Evolutionary conservation across 1,140 invertebrate genomes (phyloP).

Genomic region (Zaprionus kolodkinae): DNA sequence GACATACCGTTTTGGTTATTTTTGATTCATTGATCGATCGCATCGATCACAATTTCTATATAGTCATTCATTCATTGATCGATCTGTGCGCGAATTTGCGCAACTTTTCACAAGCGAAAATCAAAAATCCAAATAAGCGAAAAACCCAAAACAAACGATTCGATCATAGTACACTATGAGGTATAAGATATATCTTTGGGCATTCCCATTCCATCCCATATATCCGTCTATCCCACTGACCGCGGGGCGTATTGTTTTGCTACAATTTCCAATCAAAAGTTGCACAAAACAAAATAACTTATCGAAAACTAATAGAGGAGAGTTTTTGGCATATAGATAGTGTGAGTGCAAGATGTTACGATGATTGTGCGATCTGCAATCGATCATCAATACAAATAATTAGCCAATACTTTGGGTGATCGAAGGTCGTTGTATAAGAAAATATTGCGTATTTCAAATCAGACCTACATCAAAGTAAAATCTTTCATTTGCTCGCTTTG

Average conservation of each 20-base stretch:
- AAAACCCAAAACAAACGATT: conserved; percentile 21
- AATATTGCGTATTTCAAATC: too few species aligned
- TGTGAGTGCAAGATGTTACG: background rate
- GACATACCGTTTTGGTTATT: background rate
- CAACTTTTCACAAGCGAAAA: conserved; percentile 41
- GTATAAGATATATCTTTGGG: background rate
- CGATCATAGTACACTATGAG: background rate
- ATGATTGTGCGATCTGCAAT: conserved; percentile 14
- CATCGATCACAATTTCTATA: conserved; percentile 37
- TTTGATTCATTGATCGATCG: conserved; percentile 15
- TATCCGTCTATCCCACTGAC: background rate
- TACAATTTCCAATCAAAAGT: conserved; percentile 58
- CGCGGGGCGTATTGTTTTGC: conserved; percentile 43
- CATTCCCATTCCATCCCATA: background rate
- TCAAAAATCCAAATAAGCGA: conserved; percentile 54
- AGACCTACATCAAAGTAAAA: too few species aligned
- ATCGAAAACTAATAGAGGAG: conserved; percentile 30
- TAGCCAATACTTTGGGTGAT: conserved; percentile 47
- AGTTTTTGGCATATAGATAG: conserved; percentile 1
- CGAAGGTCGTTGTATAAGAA: background rate
- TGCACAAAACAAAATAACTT: conserved; percentile 47
- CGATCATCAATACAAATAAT: conserved; percentile 65
- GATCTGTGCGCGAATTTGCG: conserved; percentile 27
- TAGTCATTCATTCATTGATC: conserved; percentile 29
- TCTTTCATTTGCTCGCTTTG: too few species aligned